Evolutionary conservation across 1,140 invertebrate species (phyloP).

Genomic region (Trachymyrmex cornetzi): DNA sequence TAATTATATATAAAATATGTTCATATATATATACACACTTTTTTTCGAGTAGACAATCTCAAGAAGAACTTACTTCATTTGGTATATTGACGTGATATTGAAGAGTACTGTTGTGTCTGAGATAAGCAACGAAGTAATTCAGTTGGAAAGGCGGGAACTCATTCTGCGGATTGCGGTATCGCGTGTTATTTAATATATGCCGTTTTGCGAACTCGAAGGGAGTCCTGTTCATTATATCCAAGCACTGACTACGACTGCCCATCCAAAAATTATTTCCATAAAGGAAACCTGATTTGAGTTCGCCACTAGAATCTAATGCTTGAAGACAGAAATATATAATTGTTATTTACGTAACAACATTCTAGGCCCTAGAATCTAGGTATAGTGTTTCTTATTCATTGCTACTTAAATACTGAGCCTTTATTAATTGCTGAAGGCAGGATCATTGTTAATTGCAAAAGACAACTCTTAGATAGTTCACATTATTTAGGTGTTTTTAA

Average conservation of each 20-base stretch:
- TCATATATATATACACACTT: no score
- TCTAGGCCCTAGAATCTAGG: no score
- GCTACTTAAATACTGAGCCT: not conserved
- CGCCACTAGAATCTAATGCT: conserved; percentile 87
- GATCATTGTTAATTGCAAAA: not conserved
- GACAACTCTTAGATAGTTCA: not conserved
- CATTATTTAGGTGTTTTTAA: not conserved
- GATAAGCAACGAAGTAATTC: conserved; percentile 82
- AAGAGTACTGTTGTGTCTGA: conserved; percentile 84
- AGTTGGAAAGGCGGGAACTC: conserved; percentile 84
- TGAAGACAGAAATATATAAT: conserved; percentile 38
- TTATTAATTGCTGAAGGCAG: not conserved
- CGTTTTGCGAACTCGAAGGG: conserved; percentile 73
- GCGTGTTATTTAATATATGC: conserved; percentile 75
- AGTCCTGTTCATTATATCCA: conserved; percentile 75
- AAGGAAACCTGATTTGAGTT: conserved; percentile 82
- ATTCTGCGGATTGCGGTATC: conserved; percentile 73
- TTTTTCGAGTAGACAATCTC: not conserved
- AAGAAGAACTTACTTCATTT: conserved; percentile 81
- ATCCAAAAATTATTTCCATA: conserved; percentile 87
- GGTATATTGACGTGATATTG: conserved; percentile 82
- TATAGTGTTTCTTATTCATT: not conserved
- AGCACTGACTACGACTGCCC: conserved; percentile 84
- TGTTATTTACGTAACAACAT: not conserved
- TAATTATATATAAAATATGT: no score